Evolutionary conservation across 2,113 vertebrate genomes (phyloP), one percentile per base, ranked within the genome.

Genomic region (Coturnix japonica): DNA sequence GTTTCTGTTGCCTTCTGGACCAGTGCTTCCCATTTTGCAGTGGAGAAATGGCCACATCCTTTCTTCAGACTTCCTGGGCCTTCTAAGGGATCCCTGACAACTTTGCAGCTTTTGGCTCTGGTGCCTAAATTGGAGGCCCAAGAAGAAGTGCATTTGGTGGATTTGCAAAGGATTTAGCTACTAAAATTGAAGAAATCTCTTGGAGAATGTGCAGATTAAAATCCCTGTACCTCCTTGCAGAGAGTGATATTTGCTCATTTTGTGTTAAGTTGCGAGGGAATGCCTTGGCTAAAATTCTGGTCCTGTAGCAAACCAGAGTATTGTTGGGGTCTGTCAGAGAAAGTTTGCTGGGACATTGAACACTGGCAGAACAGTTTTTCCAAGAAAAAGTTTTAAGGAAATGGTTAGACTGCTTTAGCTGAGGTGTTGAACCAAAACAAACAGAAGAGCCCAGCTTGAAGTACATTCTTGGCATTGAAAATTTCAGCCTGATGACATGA

Each of bases 351-450:
- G 41, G 7, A 64, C 64, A 37, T 87, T 89, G 81, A 82, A 63
- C 7, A 17, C 37, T 37, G 17, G 25, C 31, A 63, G 64, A 89
- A 47, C 46, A 87, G 51, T 21, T 13, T 90, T 87, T 80, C 72
- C 65, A 35, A 53, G 57, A 85, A 94, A 31, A 35, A 72, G 26
- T 79, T 92, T 61, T 47, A 84, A 92, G 91, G 90, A 95, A 94
- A 88, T 88, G 0, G 4, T 74, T 91, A 28, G 75, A 35, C 82
- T 94, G 75, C 85, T 88, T 91, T 75, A 93, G 43, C 37, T 74
- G 67, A 80, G 87, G 72, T 85, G 89, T 91, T 87, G 63, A 70
- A 94, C 87, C 89, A 85, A 95, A 93, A 76, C 41, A 92, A 94
- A 91, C 71, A 67, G 22, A 79, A 85, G 61, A 93, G 26, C 28